Evolutionary conservation across 2,888 invertebrate genomes (phyloP).

Genomic region (Dusona sp.): DNA sequence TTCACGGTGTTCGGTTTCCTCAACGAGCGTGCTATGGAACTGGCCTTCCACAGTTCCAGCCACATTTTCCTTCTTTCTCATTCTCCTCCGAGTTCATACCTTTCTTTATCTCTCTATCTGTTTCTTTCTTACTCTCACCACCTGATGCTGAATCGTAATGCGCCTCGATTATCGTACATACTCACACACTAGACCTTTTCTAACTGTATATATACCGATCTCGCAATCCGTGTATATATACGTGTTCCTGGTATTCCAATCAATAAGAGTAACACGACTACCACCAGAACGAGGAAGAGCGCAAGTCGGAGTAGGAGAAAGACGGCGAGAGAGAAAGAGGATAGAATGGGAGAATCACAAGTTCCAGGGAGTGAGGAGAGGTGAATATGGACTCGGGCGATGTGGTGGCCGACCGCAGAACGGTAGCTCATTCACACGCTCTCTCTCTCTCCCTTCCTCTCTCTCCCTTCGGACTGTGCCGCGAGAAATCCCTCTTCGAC

Average conservation of each 20-base stretch:
- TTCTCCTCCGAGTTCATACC: background rate
- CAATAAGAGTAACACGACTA: slow-evolving; percentile 76
- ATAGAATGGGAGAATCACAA: slow-evolving; percentile 11
- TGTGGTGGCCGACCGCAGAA: slow-evolving; percentile 76
- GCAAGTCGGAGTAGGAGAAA: slow-evolving; percentile 21
- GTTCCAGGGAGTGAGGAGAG: slow-evolving; percentile 32
- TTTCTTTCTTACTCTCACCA: slow-evolving; percentile 36
- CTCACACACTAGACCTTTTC: slow-evolving; percentile 3
- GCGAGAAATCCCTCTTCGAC: slow-evolving; percentile 40
- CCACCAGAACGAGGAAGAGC: slow-evolving; percentile 43
- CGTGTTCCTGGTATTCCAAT: slow-evolving; percentile 76
- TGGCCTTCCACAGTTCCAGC: slow-evolving; percentile 24
- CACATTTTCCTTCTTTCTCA: slow-evolving; percentile 23
- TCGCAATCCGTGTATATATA: slow-evolving; percentile 17
- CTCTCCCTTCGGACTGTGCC: slow-evolving; percentile 41
- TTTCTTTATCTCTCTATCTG: background rate
- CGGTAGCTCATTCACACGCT: slow-evolving; percentile 82
- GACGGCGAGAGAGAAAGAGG: slow-evolving; percentile 11
- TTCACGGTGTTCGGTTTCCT: slow-evolving; percentile 75
- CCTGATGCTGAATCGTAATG: slow-evolving; percentile 52
- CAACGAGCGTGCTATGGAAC: slow-evolving; percentile 60
- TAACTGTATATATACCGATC: slow-evolving; percentile 10
- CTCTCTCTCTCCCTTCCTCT: slow-evolving; percentile 38
- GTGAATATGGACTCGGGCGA: slow-evolving; percentile 53
- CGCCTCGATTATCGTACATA: slow-evolving; percentile 43